Evolutionary conservation across 1,140 invertebrate genomes (phyloP), one percentile per base, ranked within the genome.

Genomic region (Heliconius himera): DNA sequence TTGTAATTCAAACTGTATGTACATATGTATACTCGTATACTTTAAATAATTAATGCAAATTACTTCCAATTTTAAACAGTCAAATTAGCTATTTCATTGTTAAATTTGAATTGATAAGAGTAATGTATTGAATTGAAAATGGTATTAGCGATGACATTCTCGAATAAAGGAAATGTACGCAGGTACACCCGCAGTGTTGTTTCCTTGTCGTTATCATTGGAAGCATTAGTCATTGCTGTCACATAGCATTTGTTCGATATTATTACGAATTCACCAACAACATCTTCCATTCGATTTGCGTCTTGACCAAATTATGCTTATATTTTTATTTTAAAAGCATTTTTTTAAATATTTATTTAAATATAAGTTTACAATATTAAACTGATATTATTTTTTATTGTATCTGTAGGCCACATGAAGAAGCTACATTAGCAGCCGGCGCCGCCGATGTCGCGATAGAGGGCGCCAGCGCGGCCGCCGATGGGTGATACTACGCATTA

Each of bases 401-500:
- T 70, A 49, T 8, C n/a, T n/a, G n/a, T n/a, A n/a, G 46, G 71
- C 51, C 70, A 70, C 66, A 80, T 81, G 82, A 81, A 81, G 79
- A 81, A 80, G 77, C 75, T 46, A 76, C 79, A 74, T 77, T 78
- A 79, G 82, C 60, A 29, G 26, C 82, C 79, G 90, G 90, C 90
- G 91, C 88, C 90, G 73, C 82, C 83, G 92, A 93, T 92, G 89
- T 79, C 82, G 88, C 89, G 91, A 93, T 93, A 93, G 83, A 85
- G 86, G 87, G 84, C 87, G 88, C 85, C 83, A 81, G 72, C 82
- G 86, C 51, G 60, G 75, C 79, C 81, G 88, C 81, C 89, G 91
- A 93, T 93, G 80, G 88, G 81, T 87, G 92, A 93, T 94, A 94
- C 85, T 76, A 83, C 85, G 85, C 86, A 93, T 94, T 94, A 90